Percentiles rank a stretch among this genome's conserved stretches.
Conservation (phyloP, 92 coral and sea anemone genomes). For the Actinostola sp. region DNA sequence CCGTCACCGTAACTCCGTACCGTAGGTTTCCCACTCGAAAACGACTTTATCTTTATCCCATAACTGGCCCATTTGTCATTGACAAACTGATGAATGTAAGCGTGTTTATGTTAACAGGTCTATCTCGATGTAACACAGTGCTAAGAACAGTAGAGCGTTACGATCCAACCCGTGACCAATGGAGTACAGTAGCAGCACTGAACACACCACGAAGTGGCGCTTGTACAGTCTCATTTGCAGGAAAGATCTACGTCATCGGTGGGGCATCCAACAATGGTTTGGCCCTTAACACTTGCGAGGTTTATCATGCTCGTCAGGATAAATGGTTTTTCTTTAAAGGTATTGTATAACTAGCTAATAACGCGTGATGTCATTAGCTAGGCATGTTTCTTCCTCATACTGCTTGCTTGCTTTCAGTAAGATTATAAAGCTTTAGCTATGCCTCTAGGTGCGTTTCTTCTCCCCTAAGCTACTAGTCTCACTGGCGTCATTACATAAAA, state of each 20-base stretch:
- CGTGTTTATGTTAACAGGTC: conserved; percentile 42
- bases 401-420: too few relatives aligned
- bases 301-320: conserved; percentile 68
- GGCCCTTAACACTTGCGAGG: conserved; percentile 82
- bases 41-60: too few relatives aligned
- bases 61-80: too few relatives aligned
- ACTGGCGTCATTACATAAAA: too few relatives aligned
- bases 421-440: too few relatives aligned
- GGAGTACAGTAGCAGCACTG: conserved; percentile 77
- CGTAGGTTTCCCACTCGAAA: too few relatives aligned
- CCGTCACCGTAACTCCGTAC: too few relatives aligned
- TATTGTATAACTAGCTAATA: background rate
- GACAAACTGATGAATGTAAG: too few relatives aligned
- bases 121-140: conserved; percentile 61
- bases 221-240: conserved; percentile 82
- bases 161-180: conserved; percentile 68
- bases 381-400: too few relatives aligned
- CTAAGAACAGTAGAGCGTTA: conserved; percentile 80
- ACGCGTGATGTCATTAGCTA: too few relatives aligned
- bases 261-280: conserved; percentile 64
- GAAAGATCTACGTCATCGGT: conserved; percentile 80
- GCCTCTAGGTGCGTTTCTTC: too few relatives aligned
- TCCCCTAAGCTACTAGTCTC: too few relatives aligned
- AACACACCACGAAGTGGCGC: conserved; percentile 91
- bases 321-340: conserved; percentile 81